Evolutionary conservation across 2,113 vertebrate species (phyloP), one percentile per base, ranked within the genome.

Genomic region (Elgaria multicarinata): DNA sequence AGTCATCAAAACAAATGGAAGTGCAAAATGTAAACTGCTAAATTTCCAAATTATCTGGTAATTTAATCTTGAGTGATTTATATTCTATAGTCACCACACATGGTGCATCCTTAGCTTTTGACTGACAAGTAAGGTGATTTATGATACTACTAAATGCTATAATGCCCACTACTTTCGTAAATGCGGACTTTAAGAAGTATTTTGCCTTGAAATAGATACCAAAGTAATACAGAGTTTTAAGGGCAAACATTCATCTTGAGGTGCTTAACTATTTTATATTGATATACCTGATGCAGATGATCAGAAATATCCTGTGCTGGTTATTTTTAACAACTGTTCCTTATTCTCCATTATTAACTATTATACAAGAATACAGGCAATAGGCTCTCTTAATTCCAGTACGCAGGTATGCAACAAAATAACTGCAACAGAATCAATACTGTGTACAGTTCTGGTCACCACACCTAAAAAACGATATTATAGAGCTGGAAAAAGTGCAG

Each of bases 1-100:
- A 98, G 97, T 98, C 97, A 98, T 97, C 97, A 97, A 97, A 98
- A 97, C 97, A 97, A 97, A 91, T 93, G 95, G 93, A 97, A 97
- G 97, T 92, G 91, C 94, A 96, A 97, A 97, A 97, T 95, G 97
- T 96, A 97, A 97, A 97, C 96, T 95, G 96, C 95, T 97, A 98
- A 97, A 95, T 97, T 97, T 96, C 97, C 96, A 97, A 97, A 98
- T 98, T 97, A 97, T 97, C 97, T 96, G 94, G 96, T 97, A 96
- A 97, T 98, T 97, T 97, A 95, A 97, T 97, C 96, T 95, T 92
- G 92, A 86, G 95, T 97, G 96, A 97, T 97, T 97, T 97, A 97
- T 96, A 95, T 92, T 92, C 96, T 93, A 88, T 78, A 96, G 96
- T 96, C 96, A 91, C 95, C 83, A 94, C 95, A 93, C 83, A 91